Evolutionary conservation across 1,140 invertebrate species (phyloP).

Genomic region (Papilio helenus): DNA sequence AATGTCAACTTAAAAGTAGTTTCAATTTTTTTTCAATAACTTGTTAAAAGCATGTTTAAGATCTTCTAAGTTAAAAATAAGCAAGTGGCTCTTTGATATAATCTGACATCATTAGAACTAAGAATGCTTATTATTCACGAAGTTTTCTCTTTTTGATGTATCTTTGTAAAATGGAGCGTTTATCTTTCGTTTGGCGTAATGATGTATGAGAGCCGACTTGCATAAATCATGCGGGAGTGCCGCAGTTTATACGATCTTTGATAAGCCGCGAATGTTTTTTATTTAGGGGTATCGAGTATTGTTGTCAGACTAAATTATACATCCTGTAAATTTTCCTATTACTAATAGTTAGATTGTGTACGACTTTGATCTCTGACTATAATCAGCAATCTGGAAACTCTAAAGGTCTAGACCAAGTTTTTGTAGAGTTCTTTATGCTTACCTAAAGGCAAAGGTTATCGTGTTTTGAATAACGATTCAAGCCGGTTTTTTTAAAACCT

Average conservation of each 20-base stretch:
- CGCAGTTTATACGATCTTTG: slow-evolving; percentile 16
- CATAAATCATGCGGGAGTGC: slow-evolving; percentile 8
- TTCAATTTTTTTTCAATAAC: not conserved
- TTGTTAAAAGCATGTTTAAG: not conserved
- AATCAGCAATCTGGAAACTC: not conserved
- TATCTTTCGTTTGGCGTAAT: slow-evolving; percentile 11
- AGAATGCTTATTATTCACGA: not conserved
- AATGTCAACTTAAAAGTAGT: not conserved
- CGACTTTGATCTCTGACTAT: not conserved
- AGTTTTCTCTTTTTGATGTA: not conserved
- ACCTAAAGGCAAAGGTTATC: too few species aligned
- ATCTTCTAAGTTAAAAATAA: not conserved
- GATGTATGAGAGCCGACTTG: not conserved
- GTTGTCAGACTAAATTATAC: not conserved
- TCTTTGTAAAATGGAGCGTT: slow-evolving; percentile 12
- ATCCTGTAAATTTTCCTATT: not conserved
- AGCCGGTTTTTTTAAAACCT: not conserved
- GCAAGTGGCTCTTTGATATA: not conserved
- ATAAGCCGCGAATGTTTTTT: not conserved
- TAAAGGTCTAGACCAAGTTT: too few species aligned
- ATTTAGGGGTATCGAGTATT: not conserved
- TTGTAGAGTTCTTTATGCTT: too few species aligned
- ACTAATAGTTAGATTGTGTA: not conserved
- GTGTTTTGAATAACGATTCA: too few species aligned
- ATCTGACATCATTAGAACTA: not conserved